Evolutionary conservation across 1,140 invertebrate genomes (phyloP).

Genomic region (Bombus superbus): DNA sequence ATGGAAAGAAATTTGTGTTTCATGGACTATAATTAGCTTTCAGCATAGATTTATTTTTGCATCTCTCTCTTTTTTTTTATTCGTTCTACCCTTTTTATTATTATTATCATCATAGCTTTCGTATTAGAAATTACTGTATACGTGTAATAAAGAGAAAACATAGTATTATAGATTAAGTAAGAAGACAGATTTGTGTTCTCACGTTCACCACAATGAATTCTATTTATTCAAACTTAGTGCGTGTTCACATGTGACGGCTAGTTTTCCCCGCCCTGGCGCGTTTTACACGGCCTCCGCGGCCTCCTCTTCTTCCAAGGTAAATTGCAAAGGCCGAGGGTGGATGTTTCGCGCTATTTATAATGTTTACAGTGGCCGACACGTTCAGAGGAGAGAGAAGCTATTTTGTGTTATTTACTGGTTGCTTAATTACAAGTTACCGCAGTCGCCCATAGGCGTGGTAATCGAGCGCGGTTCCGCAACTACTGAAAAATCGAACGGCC

Average conservation of each 20-base stretch:
- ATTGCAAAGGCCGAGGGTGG: slow-evolving; percentile 66
- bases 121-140: neutral
- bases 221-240: slow-evolving; percentile 15
- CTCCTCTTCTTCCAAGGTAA: slow-evolving; percentile 52
- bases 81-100: no score
- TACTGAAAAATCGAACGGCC: slow-evolving; percentile 50
- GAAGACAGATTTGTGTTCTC: neutral
- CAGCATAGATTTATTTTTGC: neutral
- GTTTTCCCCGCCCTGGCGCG: neutral
- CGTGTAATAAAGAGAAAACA: neutral
- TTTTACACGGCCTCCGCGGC: slow-evolving; percentile 11
- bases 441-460: slow-evolving; percentile 21
- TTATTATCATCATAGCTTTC: no score
- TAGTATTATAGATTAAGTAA: neutral
- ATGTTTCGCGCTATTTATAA: slow-evolving; percentile 67
- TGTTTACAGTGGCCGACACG: slow-evolving; percentile 58
- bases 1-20: neutral
- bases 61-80: no score
- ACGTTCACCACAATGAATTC: neutral
- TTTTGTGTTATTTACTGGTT: slow-evolving; percentile 52
- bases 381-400: slow-evolving; percentile 28
- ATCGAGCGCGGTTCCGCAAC: slow-evolving; percentile 29
- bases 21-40: neutral
- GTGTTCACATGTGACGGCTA: neutral
- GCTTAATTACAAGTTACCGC: slow-evolving; percentile 36